Evolutionary conservation across 2,113 vertebrate genomes (phyloP).

Genomic region (Fukomys damarensis): DNA sequence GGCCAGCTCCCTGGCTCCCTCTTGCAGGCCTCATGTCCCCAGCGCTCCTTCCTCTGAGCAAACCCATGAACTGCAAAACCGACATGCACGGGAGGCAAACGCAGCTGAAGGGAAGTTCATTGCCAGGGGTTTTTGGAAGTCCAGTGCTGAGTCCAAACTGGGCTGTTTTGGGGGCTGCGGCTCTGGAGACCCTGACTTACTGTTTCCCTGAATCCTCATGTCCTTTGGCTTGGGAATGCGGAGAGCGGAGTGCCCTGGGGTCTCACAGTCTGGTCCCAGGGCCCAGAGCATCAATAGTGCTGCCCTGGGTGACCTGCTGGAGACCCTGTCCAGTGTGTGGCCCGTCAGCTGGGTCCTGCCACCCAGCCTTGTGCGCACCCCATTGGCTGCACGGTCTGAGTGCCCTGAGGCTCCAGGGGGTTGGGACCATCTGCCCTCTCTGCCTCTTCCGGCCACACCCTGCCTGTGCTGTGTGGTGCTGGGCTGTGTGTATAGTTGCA

Average conservation of each 20-base stretch:
- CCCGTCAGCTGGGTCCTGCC: not conserved
- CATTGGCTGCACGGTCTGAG: not conserved
- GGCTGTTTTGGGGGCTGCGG: not conserved
- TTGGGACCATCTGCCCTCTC: too few relatives aligned
- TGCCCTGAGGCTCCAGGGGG: not conserved
- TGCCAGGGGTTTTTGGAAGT: not conserved
- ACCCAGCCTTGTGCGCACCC: not conserved
- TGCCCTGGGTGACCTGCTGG: not conserved
- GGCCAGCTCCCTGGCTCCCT: not conserved
- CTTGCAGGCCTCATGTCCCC: too few relatives aligned
- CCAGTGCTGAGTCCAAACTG: not conserved
- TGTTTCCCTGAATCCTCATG: not conserved
- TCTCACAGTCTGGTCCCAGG: too few relatives aligned
- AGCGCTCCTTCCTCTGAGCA: not conserved
- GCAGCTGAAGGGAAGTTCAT: not conserved
- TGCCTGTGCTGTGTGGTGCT: not conserved
- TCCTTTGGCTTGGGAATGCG: not conserved
- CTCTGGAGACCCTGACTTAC: too few relatives aligned
- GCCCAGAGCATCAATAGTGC: not conserved
- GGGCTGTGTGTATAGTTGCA: not conserved
- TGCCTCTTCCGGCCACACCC: not conserved
- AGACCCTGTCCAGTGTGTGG: not conserved
- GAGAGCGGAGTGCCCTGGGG: not conserved
- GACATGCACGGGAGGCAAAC: not conserved
- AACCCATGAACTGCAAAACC: not conserved